Evolutionary conservation across 2,888 invertebrate genomes (phyloP).

Genomic region (Melinaea marsaeus): DNA sequence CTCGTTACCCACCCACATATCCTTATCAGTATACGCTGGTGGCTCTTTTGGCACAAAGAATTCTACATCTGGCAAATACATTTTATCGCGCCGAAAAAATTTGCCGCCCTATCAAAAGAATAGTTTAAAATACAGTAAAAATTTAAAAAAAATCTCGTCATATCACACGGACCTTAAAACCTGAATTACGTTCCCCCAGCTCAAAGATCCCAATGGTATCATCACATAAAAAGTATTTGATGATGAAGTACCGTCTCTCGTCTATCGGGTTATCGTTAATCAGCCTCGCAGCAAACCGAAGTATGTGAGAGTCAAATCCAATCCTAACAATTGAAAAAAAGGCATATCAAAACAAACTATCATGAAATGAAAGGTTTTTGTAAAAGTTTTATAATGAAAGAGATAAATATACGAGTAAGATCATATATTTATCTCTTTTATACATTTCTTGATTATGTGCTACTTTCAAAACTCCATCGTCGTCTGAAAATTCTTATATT

Average conservation of each 20-base stretch:
- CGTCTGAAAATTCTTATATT: too few relatives aligned
- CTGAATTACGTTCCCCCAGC: slow-evolving; percentile 84
- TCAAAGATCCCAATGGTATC: slow-evolving; percentile 92
- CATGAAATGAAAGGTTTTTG: background rate
- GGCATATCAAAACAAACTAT: background rate
- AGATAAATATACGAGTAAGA: too few relatives aligned
- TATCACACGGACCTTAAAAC: slow-evolving; percentile 54
- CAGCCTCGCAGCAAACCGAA: slow-evolving; percentile 88
- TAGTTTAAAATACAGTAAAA: background rate
- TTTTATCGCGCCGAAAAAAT: slow-evolving; percentile 82
- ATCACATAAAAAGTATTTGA: slow-evolving; percentile 88
- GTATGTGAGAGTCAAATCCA: slow-evolving; percentile 85
- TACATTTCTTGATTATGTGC: too few relatives aligned
- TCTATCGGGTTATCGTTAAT: slow-evolving; percentile 84
- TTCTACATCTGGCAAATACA: slow-evolving; percentile 85
- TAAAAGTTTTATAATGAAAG: too few relatives aligned
- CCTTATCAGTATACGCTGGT: slow-evolving; percentile 84
- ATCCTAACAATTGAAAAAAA: slow-evolving; percentile 66
- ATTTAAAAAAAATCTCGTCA: background rate
- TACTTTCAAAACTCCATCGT: too few relatives aligned
- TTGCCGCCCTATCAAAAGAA: slow-evolving; percentile 70
- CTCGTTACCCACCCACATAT: slow-evolving; percentile 91
- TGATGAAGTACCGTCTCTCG: slow-evolving; percentile 83
- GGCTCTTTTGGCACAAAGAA: slow-evolving; percentile 85
- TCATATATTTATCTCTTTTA: too few relatives aligned